phyloP scores from a whole-genome alignment of 2,888 invertebrate genomes.

The Heliconius charithonia region DNA sequence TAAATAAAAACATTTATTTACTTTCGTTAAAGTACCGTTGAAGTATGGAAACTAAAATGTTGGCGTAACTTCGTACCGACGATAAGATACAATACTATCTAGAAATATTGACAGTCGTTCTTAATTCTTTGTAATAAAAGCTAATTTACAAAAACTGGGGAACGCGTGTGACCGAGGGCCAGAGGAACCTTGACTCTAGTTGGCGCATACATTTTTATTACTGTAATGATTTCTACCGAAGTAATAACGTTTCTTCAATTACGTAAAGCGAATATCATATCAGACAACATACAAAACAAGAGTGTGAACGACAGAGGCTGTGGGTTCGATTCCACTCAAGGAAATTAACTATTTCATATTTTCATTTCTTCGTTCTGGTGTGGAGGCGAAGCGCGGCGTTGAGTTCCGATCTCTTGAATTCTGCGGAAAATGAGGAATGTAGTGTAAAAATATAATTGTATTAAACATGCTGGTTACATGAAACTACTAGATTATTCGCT shows the following conservation, averaged over 20 bases:
- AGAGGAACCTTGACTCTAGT: slow-evolving; percentile 27
- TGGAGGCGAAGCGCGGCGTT: too few species aligned
- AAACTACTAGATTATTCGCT: not conserved
- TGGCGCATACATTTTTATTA: slow-evolving; percentile 16
- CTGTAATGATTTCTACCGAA: slow-evolving; percentile 15
- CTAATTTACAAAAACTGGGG: not conserved
- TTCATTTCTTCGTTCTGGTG: too few species aligned
- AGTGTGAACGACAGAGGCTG: too few species aligned
- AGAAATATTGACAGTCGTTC: not conserved
- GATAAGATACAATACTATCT: slow-evolving; percentile 13
- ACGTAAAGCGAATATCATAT: not conserved
- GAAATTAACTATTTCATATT: too few species aligned
- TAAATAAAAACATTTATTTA: not conserved
- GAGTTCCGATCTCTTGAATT: too few species aligned
- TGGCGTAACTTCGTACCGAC: not conserved
- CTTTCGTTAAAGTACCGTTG: not conserved
- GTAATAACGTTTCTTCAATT: slow-evolving; percentile 4
- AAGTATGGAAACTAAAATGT: not conserved
- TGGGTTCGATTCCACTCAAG: too few species aligned
- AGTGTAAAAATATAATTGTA: not conserved
- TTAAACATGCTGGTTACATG: not conserved
- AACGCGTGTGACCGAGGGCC: not conserved
- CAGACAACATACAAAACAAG: too few species aligned
- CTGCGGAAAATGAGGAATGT: too few species aligned
- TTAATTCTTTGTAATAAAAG: not conserved